Percentiles rank a stretch among this genome's conserved stretches.
phyloP scores from a whole-genome alignment of 1,140 invertebrate genomes.

The Drosophila nebulosa region DNA sequence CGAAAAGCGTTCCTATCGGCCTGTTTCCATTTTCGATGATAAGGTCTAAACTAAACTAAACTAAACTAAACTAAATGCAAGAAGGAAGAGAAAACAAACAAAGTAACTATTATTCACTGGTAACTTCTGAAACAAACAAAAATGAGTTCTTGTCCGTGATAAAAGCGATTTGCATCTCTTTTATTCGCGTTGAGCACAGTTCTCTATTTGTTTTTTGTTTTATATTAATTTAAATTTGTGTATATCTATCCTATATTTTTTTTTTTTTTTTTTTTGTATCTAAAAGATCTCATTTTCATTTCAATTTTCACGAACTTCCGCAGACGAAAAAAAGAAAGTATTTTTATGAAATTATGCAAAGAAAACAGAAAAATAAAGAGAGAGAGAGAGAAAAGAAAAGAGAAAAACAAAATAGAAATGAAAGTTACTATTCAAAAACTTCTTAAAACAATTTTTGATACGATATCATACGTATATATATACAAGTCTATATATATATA shows the following conservation, averaged over 20 bases:
- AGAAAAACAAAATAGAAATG: slow-evolving; percentile 17
- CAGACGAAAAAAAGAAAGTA: slow-evolving; percentile 66
- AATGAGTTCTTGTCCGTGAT: not conserved
- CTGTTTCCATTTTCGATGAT: slow-evolving; percentile 72
- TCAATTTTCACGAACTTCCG: slow-evolving; percentile 60
- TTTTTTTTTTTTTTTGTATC: slow-evolving; percentile 60
- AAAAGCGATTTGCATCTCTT: not conserved
- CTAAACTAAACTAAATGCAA: not conserved
- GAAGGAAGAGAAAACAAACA: not conserved
- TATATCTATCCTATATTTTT: not conserved
- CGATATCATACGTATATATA: slow-evolving; percentile 1
- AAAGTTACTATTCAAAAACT: slow-evolving; percentile 38
- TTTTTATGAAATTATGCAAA: slow-evolving; percentile 69
- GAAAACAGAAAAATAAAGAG: not conserved
- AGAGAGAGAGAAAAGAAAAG: slow-evolving; percentile 27
- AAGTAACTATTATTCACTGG: not conserved
- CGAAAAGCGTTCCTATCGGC: slow-evolving; percentile 75
- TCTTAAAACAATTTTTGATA: not conserved
- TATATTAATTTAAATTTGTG: slow-evolving; percentile 16
- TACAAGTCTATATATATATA: slow-evolving; percentile 47
- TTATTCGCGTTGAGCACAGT: not conserved
- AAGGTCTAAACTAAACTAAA: slow-evolving; percentile 53
- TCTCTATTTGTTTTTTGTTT: slow-evolving; percentile 17
- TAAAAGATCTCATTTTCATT: slow-evolving; percentile 73
- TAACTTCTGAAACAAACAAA: not conserved